These are phyloP conservation scores for Lycophotia porphyrea DNA, from an alignment of 2,888 invertebrate genomes.

Conservation along the genomic window DNA sequence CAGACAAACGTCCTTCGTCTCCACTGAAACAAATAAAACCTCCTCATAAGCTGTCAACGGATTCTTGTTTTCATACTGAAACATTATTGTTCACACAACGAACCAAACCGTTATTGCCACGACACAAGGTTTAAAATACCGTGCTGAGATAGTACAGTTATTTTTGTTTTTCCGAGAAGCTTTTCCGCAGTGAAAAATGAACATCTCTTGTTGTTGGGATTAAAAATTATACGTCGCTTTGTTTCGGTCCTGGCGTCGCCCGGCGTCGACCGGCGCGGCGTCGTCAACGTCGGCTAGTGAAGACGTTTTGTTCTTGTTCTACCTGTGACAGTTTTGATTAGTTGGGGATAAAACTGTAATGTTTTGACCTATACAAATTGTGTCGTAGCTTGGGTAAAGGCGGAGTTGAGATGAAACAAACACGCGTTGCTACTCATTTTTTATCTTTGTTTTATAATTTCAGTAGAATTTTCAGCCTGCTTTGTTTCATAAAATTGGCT, in stretches of 20 bases:
- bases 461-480: not conserved
- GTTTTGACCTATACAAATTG: constrained; percentile 48
- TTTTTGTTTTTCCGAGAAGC: constrained; percentile 67
- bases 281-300: constrained; percentile 17
- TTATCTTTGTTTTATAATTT: not conserved
- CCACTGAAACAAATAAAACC: constrained; percentile 76
- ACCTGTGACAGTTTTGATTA: constrained; percentile 65
- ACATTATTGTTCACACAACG: constrained; percentile 46
- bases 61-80: constrained; percentile 71
- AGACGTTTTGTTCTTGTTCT: constrained; percentile 58
- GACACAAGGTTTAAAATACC: constrained; percentile 68
- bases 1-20: constrained; percentile 62
- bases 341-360: constrained; percentile 57
- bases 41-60: constrained; percentile 84
- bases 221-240: constrained; percentile 86
- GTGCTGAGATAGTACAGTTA: constrained; percentile 29
- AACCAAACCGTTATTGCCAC: constrained; percentile 56
- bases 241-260: constrained; percentile 66
- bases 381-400: not conserved
- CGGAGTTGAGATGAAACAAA: not conserved
- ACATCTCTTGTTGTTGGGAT: constrained; percentile 85
- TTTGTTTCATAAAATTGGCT: not conserved
- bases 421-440: not conserved
- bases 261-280: constrained; percentile 5
- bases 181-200: constrained; percentile 85